These are phyloP conservation scores for Sylvia atricapilla DNA, from an alignment of 2,113 vertebrate genomes.

Conservation along the genomic window DNA sequence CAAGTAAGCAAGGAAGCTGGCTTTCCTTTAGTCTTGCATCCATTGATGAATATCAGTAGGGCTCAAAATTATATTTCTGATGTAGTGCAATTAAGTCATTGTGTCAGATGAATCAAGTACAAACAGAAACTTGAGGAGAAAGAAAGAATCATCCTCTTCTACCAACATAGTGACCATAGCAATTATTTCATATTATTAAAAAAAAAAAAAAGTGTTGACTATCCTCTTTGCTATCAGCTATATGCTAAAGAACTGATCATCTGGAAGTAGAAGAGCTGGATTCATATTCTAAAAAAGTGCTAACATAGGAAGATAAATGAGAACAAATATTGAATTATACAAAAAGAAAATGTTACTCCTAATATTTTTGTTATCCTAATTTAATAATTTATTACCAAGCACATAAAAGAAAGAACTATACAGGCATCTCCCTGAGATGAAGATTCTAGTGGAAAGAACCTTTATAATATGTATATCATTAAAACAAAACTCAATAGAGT, in stretches of 20 bases:
- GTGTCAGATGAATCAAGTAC: background rate
- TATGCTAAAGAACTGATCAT: background rate
- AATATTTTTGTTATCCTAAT: background rate
- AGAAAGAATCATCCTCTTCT: background rate
- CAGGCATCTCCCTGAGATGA: background rate
- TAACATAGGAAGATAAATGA: background rate
- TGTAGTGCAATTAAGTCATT: background rate
- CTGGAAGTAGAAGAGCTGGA: background rate
- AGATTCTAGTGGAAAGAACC: background rate
- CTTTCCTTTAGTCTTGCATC: background rate
- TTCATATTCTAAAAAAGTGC: background rate
- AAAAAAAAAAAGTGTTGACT: rapidly evolving
- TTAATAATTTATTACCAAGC: background rate
- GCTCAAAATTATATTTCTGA: background rate
- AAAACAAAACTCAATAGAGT: background rate
- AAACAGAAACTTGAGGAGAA: background rate
- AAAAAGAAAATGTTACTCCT: background rate
- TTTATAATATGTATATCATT: background rate
- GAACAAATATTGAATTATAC: background rate
- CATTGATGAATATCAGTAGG: background rate
- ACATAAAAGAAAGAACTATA: background rate
- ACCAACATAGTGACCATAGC: no score
- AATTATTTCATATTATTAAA: background rate
- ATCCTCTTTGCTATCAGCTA: background rate
- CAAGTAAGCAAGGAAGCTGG: background rate